These are phyloP conservation scores for Phylloscopus trochilus DNA, from an alignment of 2,113 vertebrate genomes.

Conservation along the genomic window DNA sequence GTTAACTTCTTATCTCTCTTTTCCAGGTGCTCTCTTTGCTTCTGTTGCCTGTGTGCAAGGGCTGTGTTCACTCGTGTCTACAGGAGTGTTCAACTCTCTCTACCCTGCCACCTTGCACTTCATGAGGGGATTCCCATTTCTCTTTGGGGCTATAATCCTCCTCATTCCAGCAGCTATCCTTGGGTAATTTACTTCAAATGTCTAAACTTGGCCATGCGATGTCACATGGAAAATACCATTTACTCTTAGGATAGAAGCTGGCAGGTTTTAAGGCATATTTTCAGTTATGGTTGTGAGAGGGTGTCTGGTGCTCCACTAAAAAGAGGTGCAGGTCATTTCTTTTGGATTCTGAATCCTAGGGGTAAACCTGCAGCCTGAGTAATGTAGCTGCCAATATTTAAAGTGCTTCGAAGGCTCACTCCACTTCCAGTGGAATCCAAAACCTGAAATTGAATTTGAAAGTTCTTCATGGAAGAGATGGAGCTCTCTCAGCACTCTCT, in stretches of 20 bases:
- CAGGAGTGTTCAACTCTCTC: conserved; percentile 85
- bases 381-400: background rate
- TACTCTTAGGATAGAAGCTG: background rate
- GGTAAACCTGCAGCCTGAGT: background rate
- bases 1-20: background rate
- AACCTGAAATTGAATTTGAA: background rate
- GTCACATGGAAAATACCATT: background rate
- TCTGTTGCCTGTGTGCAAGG: conserved; percentile 86
- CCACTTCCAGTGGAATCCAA: background rate
- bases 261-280: background rate
- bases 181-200: conserved; percentile 77
- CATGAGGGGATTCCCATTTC: conserved; percentile 93
- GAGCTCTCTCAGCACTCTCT: background rate
- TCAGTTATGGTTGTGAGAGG: background rate
- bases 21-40: conserved; percentile 89
- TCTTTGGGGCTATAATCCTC: conserved; percentile 85
- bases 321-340: background rate
- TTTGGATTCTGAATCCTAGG: background rate
- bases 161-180: conserved; percentile 85
- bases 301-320: background rate
- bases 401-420: background rate
- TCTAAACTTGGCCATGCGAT: background rate
- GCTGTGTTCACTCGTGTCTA: conserved; percentile 81
- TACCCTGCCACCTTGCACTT: conserved; percentile 88
- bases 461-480: background rate